A percentile compares a stretch with the other conserved stretches of the same genome.
Evolutionary conservation across 2,797 vertebrate species (phyloP).

Genomic region (Perodicticus potto): DNA sequence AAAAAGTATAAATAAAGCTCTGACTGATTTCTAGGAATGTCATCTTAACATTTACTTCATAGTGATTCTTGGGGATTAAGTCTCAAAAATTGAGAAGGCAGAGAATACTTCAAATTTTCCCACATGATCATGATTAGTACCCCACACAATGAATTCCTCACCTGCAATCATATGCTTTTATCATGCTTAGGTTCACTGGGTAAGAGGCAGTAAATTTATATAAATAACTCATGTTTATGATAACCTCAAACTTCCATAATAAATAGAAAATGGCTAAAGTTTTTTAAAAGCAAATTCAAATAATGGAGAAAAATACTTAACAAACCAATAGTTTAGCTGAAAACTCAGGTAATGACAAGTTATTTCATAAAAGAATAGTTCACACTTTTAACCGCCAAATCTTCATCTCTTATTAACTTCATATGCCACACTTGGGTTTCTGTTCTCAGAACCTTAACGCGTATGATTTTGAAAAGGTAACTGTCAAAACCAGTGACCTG

Average conservation of each 20-base stretch:
- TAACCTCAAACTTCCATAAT: neutral
- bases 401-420: neutral
- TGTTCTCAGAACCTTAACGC: neutral
- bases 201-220: neutral
- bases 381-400: constrained; percentile 6
- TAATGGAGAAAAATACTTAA: constrained; percentile 8
- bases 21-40: neutral
- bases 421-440: neutral
- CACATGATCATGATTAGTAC: neutral
- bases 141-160: neutral
- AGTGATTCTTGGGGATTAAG: neutral
- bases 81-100: neutral
- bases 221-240: neutral
- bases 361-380: neutral
- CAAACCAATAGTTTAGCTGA: neutral
- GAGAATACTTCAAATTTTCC: neutral
- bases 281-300: neutral
- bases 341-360: neutral
- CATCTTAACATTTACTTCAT: neutral
- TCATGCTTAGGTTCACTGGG: neutral
- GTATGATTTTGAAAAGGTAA: neutral
- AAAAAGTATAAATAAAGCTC: neutral
- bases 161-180: neutral
- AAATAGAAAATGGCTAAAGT: neutral
- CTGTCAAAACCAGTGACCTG: neutral